Base-by-base conservation (phyloP, 1,140 invertebrate species). In the Caerostris extrusa region DNA sequence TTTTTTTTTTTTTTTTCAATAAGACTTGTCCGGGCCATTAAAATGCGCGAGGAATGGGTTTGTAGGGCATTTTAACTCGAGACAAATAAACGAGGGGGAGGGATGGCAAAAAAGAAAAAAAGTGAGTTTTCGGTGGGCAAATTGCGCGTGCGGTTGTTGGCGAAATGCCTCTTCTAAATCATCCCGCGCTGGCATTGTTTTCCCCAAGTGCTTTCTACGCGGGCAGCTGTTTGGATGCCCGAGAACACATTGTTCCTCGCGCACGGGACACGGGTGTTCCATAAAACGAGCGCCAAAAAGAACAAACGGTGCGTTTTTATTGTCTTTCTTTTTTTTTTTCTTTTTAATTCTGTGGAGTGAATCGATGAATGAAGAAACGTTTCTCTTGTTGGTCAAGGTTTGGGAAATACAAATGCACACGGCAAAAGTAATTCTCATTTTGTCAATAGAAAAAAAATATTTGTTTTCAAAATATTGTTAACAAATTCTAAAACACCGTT, bases 301-400 rank as follows among this genome's bases (percentile, higher is more conserved):
- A 77, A 53, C 19, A 50, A 77, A 50, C 3, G 69, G 5, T 12
- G 3, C 34, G 12, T 77, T 34, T 77, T 77, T 7, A 50, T 34
- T 77, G 19, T 77, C 50, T 34, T 77, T 77, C 34, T 7, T 34
- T 71, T 71, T 50, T 77, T 4, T 77, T 8, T 50, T 34, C 34
- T n/a, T n/a, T n/a, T n/a, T n/a, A n/a, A 8, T 77, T 77, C 71
- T 8, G 12, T 77, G 50, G 17, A 6, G 61, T n/a, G 61, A 77
- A 10, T 34, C 14, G 71, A 77, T 77, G 34, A 77, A 77, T 77
- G 71, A 50, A 53, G 71, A 77, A 53, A 50, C 53, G 10, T 7
- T 77, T 77, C 14, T 4, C 17, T 64, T 64, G 14, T 17, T 77
- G 71, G 71, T 77, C 71, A 77, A 77, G 71, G 71, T 77, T 77